These are phyloP conservation scores for Euura lappo DNA, from an alignment of 1,140 invertebrate species.

Conservation along the genomic window DNA sequence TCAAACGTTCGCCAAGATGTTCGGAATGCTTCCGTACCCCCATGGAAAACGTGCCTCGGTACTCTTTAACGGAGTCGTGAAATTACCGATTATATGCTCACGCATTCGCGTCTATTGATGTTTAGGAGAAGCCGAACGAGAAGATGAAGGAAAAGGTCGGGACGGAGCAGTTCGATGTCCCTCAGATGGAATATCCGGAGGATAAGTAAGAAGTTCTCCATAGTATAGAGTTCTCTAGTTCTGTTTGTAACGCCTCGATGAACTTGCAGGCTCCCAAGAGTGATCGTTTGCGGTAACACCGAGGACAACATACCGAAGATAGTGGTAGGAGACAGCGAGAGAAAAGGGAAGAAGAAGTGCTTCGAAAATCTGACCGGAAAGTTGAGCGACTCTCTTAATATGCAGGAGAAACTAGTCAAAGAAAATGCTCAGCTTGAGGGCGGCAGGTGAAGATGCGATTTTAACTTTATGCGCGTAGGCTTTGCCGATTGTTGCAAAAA, in stretches of 20 bases:
- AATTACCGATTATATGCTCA: conserved; percentile 3
- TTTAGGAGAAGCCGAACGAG: background rate
- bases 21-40: conserved; percentile 36
- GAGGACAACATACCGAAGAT: conserved; percentile 51
- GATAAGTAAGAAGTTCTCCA: conserved; percentile 38
- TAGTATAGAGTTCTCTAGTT: background rate
- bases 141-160: conserved; percentile 18
- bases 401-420: conserved; percentile 67
- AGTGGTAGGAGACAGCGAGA: conserved; percentile 46
- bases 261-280: conserved; percentile 42
- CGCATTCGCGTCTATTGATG: background rate
- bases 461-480: background rate
- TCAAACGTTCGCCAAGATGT: conserved; percentile 37
- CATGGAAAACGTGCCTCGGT: conserved; percentile 24
- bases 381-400: conserved; percentile 64
- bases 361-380: conserved; percentile 57
- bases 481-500: conserved; percentile 11
- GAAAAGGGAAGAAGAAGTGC: conserved; percentile 32
- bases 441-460: conserved; percentile 50
- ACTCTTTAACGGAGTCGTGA: conserved; percentile 14
- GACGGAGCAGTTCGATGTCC: conserved; percentile 34
- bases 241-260: background rate
- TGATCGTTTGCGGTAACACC: conserved; percentile 50
- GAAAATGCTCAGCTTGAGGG: conserved; percentile 69
- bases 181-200: conserved; percentile 44